These are phyloP conservation scores for Aix galericulata DNA, from an alignment of 2,113 vertebrate genomes.

Conservation along the genomic window DNA sequence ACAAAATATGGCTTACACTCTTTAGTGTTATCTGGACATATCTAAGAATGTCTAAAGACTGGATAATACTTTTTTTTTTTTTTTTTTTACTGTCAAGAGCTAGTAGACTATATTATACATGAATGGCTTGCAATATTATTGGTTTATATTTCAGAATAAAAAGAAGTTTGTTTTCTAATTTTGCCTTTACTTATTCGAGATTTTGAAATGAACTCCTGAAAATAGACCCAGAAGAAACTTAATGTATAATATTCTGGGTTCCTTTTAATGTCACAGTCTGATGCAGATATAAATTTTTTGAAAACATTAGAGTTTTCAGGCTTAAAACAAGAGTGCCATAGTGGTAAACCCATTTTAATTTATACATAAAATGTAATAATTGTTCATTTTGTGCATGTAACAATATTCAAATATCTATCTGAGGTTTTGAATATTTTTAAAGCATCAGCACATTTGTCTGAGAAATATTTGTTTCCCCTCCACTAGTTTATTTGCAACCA, in stretches of 20 bases:
- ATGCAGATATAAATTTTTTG: background rate
- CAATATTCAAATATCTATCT: background rate
- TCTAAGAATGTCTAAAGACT: background rate
- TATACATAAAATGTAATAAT: background rate
- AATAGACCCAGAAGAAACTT: background rate
- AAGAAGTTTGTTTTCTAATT: background rate
- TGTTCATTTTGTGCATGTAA: conserved; percentile 35
- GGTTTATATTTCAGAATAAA: conserved; percentile 7
- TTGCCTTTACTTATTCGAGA: background rate
- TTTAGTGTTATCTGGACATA: background rate
- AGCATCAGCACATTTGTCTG: background rate
- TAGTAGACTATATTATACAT: conserved; percentile 46
- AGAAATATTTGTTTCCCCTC: background rate
- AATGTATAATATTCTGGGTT: background rate
- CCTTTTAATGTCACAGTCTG: background rate
- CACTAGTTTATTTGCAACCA: background rate
- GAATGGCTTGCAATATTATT: conserved; percentile 40
- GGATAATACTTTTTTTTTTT: background rate
- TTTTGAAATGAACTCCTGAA: background rate
- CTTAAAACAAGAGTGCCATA: conserved; percentile 1
- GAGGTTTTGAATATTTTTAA: background rate
- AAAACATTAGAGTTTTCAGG: background rate
- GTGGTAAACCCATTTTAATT: conserved; percentile 22
- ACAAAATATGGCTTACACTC: background rate
- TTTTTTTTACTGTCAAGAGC: background rate